Base-by-base conservation (phyloP, 1,140 invertebrate species). In the Drosophila setifemur region DNA sequence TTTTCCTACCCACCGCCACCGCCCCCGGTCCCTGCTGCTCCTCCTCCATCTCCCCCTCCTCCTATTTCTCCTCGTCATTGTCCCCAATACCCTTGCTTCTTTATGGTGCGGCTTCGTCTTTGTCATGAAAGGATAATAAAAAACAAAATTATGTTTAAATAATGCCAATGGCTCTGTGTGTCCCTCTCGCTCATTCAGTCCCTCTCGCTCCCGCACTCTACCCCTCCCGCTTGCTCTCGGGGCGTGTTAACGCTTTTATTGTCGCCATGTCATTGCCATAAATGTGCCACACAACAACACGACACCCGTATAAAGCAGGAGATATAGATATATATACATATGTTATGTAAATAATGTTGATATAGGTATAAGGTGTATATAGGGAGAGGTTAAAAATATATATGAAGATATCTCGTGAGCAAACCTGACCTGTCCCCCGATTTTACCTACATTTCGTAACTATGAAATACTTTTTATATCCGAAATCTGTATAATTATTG, bases 61-160 rank as follows among this genome's bases (percentile, higher is more conserved):
- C 33, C 2, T 16, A 6, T 28, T 2, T 29, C 49, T n/a, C 21
- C 23, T 45, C 37, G 75, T 78, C 76, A 81, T 68, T 78, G 75
- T 76, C 73, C 67, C 52, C 49, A 48, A 44, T 55, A 14, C 11
- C 29, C 48, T 57, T 63, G 31, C 48, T 66, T 66, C 43, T 64
- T 66, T 64, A 66, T 39, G 47, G 37, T 3, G 54, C 67, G 67
- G 67, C 67, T 44, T 71, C 52, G 44, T 39, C 67, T 70, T 70
- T 70, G 67, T 58, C 79, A 63, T 63, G 73, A 64, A 68, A 85
- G 81, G 72, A 86, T 85, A 86, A 73, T 81, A 81, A 85, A 81
- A 86, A 85, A 74, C 57, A 57, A 83, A 74, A 83, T 83, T 83
- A 83, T 78, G 77, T 78, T 83, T 74, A 83, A 85, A 83, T 83